Evolutionary conservation across 2,888 invertebrate species (phyloP), one percentile per base, ranked within the genome.

Genomic region (Caenorhabditis imperialis): DNA sequence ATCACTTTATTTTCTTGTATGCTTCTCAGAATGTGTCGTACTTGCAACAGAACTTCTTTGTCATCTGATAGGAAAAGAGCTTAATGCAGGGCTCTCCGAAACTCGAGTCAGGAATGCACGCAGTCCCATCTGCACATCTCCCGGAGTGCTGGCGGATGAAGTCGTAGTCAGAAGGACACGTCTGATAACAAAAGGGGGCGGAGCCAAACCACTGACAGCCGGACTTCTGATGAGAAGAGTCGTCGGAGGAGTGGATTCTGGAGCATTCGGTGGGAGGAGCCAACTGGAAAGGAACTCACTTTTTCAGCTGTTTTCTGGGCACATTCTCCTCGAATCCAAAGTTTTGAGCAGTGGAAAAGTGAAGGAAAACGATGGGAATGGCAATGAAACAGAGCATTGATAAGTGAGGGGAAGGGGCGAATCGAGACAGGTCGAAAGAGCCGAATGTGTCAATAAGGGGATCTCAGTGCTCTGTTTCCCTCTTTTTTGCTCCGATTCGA

Each of bases 11-110:
- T n/a, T n/a, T n/a, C n/a, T n/a, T n/a, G n/a, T n/a, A n/a, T n/a
- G n/a, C n/a, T n/a, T n/a, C n/a, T n/a, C n/a, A n/a, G n/a, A n/a
- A 47, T n/a, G 4, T 22, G 4, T 38, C 60, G 44, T n/a, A 81
- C 81, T 75, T 78, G 78, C 81, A 81, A 45, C 81, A 81, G 38
- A 78, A 81, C 48, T 77, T 77, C 30, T 81, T 81, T 1, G 65
- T 81, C 75, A 81, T 60, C 47, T 76, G 75, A 53, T 72, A 75
- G 12, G 73, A 73, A 42, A 81, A 81, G 1, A 81, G 20, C 40
- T 70, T 76, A 18, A 78, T 61, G 51, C 81, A 81, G 1, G 76
- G 72, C 18, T 81, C 78, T 1, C 81, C 81, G 48, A 81, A 81
- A 42, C 75, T 72, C 0, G 78, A 62, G 54, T 81, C 81, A 10